Base-by-base conservation (phyloP, 2,113 vertebrate species). In the Oenanthe melanoleuca region DNA sequence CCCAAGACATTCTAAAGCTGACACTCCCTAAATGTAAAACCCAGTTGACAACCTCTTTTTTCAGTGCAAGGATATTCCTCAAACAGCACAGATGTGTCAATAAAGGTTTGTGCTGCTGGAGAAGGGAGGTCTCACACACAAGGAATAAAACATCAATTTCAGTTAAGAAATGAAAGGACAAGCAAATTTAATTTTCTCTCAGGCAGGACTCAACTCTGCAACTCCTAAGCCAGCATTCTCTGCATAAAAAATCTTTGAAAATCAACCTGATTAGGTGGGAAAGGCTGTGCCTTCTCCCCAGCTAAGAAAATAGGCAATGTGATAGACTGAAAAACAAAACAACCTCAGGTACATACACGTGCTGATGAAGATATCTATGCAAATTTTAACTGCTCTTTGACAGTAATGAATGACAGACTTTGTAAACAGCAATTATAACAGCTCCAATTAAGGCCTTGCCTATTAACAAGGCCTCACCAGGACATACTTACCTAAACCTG, bases 361-460 rank as follows among this genome's bases (percentile, higher is more conserved):
- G 69, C 42, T 24, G 55, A 34, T 22, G 61, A 92, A 33, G 57
- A 18, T 47, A 91, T 28, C 55, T 21, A 69, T 69, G 73, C 65
- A 92, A 79, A 79, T 65, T 74, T 67, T 56, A 80, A 29, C 55
- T 61, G 14, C 84, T 47, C 47, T 15, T 14, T 80, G 33, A 40
- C 80, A 72, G 21, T n/a, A 50, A 91, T 31, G 80, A 95, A 64
- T 45, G 77, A 67, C 47, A 86, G 60, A 37, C 83, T 29, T 45
- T 20, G 93, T 87, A 95, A 96, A 94, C 61, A 96, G 52, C 61
- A 92, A 94, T 96, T 96, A 94, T 1, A 88, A 78, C 75, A 85
- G 74, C 45, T 71, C 24, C 50, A 95, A 42, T 88, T 89, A 85
- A 96, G 40, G 59, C 52, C 57, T 37, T 59, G 61, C 66, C 80